Evolutionary conservation across 2,113 vertebrate species (phyloP).

Genomic region (Pavo muticus): DNA sequence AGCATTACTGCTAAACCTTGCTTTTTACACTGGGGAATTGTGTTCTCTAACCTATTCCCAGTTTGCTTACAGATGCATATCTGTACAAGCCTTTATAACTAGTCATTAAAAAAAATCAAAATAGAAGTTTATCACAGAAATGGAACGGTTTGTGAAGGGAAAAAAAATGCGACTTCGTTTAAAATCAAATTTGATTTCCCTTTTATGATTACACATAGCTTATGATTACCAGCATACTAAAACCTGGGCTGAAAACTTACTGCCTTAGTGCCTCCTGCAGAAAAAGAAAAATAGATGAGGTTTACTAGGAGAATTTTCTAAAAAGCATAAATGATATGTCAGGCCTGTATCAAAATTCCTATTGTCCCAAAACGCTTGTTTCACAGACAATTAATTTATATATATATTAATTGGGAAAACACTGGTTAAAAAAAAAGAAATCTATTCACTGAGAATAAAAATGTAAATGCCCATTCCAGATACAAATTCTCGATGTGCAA

Average conservation of each 20-base stretch:
- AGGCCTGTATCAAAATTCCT: conserved; percentile 33
- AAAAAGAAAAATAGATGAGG: conserved; percentile 37
- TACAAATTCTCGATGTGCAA: conserved; percentile 54
- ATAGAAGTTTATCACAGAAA: conserved; percentile 69
- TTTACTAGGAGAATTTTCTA: not conserved
- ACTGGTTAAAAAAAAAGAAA: conserved; percentile 41
- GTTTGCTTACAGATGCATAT: conserved; percentile 80
- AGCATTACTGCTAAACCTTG: conserved; percentile 95
- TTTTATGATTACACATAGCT: conserved; percentile 13
- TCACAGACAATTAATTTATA: conserved; percentile 56
- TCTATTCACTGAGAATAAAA: conserved; percentile 22
- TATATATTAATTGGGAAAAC: conserved; percentile 50
- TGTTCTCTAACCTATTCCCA: conserved; percentile 90
- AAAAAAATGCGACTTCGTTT: conserved; percentile 38
- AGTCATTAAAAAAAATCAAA: conserved; percentile 67
- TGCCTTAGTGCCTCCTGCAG: not conserved
- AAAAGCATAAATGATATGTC: conserved; percentile 5
- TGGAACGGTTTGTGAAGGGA: conserved; percentile 11
- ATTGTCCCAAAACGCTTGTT: conserved; percentile 48
- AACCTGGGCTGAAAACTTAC: conserved; percentile 44
- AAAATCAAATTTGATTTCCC: conserved; percentile 57
- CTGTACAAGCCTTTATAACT: conserved; percentile 74
- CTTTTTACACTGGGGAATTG: conserved; percentile 90
- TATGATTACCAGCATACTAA: not conserved
- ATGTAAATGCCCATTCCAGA: conserved; percentile 39